Base-by-base conservation (phyloP, 2,797 vertebrate species). In the Thalassophryne amazonica region DNA sequence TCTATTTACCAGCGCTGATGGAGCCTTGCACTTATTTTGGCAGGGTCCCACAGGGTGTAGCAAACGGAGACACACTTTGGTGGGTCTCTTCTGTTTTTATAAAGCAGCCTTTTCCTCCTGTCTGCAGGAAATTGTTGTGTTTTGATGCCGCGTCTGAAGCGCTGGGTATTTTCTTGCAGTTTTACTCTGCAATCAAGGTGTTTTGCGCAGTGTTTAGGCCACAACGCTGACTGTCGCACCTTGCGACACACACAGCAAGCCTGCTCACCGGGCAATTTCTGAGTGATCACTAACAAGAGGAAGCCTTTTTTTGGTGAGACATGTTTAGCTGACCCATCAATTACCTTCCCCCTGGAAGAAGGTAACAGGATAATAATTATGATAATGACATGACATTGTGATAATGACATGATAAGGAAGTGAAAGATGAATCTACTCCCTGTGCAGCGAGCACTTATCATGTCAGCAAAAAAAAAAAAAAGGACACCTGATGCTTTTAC, bases 321-420 rank as follows among this genome's bases (percentile, higher is more conserved):
- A 53, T 68, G 43, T 78, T 77, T 74, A 69, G 80, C 80, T 85
- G 81, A 86, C 79, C 82, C 76, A 73, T 85, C 78, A 85, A 85
- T 87, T 83, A 79, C 67, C 58, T 76, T 66, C 70, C 62, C 66
- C 25, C 49, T 48, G 59, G 67, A 75, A 66, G 73, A 79, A 67
- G 41, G n/a, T 73, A 76, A 78, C 71, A 71, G 58, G 75, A 81
- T 84, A 61, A 86, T 83, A 77, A 78, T 80, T 79, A 79, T 81
- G 78, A 82, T 81, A 83, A 88, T 82, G 78, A 80, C 32, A 34
- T 72, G 76, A 77, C 80, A 69, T 56, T 76, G 82, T 56, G 78
- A 78, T 83, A 73, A 81, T 76, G 78, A 81, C 72, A 73, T 54
- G 83, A 83, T 81, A 79, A 79, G 76, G 68, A 76, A 80, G 74